Evolutionary conservation across 37 sponge, comb jelly and placozoan genomes (phyloP), one percentile per base, ranked within the genome.

Genomic region (Haliclona indistincta): DNA sequence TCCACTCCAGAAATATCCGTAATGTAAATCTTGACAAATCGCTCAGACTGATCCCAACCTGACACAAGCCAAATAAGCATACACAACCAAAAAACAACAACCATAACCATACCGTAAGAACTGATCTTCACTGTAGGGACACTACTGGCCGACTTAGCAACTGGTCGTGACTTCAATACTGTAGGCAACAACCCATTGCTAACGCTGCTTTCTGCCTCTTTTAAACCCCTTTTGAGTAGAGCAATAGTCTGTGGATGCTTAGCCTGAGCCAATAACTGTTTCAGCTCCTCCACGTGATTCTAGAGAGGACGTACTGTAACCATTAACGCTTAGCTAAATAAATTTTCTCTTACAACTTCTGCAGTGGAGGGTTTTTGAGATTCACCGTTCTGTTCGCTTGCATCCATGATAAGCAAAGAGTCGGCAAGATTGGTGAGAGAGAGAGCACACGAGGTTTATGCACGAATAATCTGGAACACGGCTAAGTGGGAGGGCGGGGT

Each of bases 31-130:
- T 98, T 98, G 13, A 98, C 92, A 77, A 52, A 76, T 61, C 82
- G 84, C 11, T 77, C 81, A 38, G 85, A 63, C 65, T 98, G 91
- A 35, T 98, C 99, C 99, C 99, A 98, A 19, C 94, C 97, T 94
- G 28, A 7, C 15, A 25, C 15, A 55, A 64, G 20, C 41, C 10
- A 22, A 5, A 73, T 55, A 17, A 54, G 37, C 5, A 42, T 11
- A 34, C 6, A 34, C 11, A 5, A 33, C 35, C 34, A 58, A 25
- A 23, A 43, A 44, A 3, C 6, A 45, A 15, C 25, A 41, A 44
- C 20, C 32, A 42, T 13, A 47, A 23, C 55, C 69, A 3, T 49
- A 71, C 72, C 72, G 49, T 71, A 71, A 6, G 45, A 19, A 2
- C 34, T 75, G 7, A 64, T 75, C 30, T 63, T 75, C 4, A n/a